Evolutionary conservation across 2,113 vertebrate genomes (phyloP).

Genomic region (Chunga burmeisteri): DNA sequence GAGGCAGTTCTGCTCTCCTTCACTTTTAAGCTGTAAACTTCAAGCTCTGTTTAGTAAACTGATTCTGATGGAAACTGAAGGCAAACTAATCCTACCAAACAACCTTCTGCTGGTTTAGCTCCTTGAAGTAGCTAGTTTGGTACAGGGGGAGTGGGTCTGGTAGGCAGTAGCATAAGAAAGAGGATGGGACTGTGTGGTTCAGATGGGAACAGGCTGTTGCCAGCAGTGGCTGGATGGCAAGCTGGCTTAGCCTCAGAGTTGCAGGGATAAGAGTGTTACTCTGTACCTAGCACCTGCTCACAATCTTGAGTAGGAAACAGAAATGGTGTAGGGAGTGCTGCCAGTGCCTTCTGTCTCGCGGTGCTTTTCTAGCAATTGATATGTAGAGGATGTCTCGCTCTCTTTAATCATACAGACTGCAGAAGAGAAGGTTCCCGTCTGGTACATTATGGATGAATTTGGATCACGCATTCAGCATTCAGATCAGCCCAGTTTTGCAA

Average conservation of each 20-base stretch:
- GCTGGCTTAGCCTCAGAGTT: not conserved
- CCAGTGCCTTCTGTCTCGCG: not conserved
- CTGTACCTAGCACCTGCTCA: not conserved
- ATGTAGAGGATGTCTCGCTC: not conserved
- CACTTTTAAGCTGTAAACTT: not conserved
- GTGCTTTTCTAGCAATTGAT: not conserved
- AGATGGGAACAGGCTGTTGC: not conserved
- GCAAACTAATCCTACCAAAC: not conserved
- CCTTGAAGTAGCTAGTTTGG: not conserved
- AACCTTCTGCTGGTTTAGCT: not conserved
- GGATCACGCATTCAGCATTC: slow-evolving; percentile 91
- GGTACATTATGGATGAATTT: slow-evolving; percentile 98
- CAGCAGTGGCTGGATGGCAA: not conserved
- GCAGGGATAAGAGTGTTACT: not conserved
- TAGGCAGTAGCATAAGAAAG: not conserved
- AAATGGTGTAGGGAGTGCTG: not conserved
- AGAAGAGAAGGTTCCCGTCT: slow-evolving; percentile 90
- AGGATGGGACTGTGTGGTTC: not conserved
- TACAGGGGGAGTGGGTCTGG: not conserved
- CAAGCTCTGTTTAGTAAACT: not conserved
- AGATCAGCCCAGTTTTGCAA: slow-evolving; percentile 82
- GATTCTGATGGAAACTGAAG: not conserved
- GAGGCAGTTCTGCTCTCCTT: not conserved
- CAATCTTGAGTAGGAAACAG: not conserved
- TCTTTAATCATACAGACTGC: slow-evolving; percentile 61